phyloP scores from a whole-genome alignment of 2,113 vertebrate genomes.

The Glareola pratincola region DNA sequence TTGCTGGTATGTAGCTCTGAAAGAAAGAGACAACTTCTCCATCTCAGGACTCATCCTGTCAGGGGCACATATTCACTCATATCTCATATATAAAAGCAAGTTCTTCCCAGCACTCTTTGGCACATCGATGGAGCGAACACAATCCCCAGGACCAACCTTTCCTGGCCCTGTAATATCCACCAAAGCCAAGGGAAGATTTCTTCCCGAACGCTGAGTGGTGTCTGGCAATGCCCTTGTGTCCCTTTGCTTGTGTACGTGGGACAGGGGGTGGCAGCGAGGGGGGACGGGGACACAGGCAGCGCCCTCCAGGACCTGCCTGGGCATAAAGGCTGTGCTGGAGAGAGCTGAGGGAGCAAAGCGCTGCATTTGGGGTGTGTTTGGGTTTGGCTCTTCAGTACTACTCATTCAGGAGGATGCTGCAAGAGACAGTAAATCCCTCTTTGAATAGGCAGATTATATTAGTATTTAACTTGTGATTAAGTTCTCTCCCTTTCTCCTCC shows the following conservation, averaged over 20 bases:
- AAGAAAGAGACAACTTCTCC: not conserved
- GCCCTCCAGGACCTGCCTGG: not conserved
- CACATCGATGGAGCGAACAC: not conserved
- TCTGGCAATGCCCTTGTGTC: accelerated
- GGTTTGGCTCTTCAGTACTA: not conserved
- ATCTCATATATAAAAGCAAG: not conserved
- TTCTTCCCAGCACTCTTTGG: not conserved
- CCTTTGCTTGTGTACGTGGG: accelerated
- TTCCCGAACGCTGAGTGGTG: accelerated
- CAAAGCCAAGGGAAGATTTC: not conserved
- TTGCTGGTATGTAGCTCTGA: not conserved
- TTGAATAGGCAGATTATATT: not conserved
- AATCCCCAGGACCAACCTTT: not conserved
- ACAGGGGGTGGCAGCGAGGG: not conserved
- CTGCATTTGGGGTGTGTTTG: not conserved
- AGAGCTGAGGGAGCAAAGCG: not conserved
- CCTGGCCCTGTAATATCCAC: not conserved
- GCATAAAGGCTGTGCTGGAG: not conserved
- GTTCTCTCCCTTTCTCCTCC: not conserved
- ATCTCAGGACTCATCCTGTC: not conserved
- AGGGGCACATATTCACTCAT: not conserved
- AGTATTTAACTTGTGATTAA: not conserved
- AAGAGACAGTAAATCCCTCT: not conserved
- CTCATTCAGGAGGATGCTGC: not conserved
- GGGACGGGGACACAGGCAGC: accelerated